Conservation (phyloP, 1,140 invertebrate species). For the Colletes gigas region DNA sequence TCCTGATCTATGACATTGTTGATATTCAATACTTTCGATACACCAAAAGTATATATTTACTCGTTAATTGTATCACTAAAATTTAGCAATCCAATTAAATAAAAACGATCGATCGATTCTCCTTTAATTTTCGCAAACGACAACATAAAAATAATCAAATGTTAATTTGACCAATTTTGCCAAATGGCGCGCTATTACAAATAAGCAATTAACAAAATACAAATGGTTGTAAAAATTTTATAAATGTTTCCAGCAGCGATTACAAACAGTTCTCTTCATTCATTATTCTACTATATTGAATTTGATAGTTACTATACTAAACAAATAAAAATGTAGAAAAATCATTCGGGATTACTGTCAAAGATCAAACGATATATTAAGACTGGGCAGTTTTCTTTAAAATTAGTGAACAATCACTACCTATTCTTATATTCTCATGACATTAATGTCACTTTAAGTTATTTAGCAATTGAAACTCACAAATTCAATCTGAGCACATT, state of each 20-base stretch:
- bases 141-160: background rate
- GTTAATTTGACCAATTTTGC: background rate
- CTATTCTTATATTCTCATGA: background rate
- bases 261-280: background rate
- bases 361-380: background rate
- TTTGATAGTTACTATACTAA: background rate
- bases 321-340: background rate
- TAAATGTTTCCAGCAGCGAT: background rate
- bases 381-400: background rate
- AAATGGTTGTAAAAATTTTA: too few relatives aligned
- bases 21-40: background rate
- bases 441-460: background rate
- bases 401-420: background rate
- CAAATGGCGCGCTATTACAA: background rate
- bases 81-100: background rate
- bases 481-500: conserved; percentile 7
- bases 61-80: background rate
- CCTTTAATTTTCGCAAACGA: background rate
- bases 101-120: background rate
- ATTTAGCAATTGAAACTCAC: background rate
- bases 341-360: background rate
- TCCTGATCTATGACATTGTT: background rate
- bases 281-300: background rate
- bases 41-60: background rate
- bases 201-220: background rate